phyloP scores from a whole-genome alignment of 1,140 invertebrate species.

The Drusus annulatus region DNA sequence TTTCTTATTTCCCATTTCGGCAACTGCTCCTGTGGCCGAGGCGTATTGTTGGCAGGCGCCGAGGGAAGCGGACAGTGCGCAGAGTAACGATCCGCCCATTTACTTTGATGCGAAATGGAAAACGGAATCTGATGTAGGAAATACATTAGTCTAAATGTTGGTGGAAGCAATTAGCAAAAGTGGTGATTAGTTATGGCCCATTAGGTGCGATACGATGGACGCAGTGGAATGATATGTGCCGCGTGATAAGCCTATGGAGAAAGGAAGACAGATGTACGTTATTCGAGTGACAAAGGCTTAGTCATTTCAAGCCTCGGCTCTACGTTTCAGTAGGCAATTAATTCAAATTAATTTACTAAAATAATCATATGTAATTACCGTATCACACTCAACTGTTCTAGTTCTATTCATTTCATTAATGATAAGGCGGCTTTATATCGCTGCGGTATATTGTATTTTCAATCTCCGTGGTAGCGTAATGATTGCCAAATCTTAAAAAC shows the following conservation, averaged over 20 bases:
- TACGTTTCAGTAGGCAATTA: too few relatives aligned
- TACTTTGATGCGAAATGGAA: slow-evolving; percentile 39
- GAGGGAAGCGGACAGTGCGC: slow-evolving; percentile 1
- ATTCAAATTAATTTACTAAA: too few relatives aligned
- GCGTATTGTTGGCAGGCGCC: slow-evolving; percentile 25
- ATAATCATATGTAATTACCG: too few relatives aligned
- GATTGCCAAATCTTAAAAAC: too few relatives aligned
- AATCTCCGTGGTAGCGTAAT: too few relatives aligned
- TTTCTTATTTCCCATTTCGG: slow-evolving; percentile 32
- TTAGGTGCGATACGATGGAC: slow-evolving; percentile 50
- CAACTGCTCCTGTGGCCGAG: neutral
- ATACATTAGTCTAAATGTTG: slow-evolving; percentile 52
- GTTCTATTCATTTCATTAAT: too few relatives aligned
- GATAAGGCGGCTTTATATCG: too few relatives aligned
- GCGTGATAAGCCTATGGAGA: neutral
- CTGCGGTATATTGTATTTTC: too few relatives aligned
- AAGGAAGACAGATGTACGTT: neutral
- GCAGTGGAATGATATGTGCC: slow-evolving; percentile 34
- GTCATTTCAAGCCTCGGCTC: too few relatives aligned
- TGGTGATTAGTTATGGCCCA: slow-evolving; percentile 56
- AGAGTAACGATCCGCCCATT: slow-evolving; percentile 46
- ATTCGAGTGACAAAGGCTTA: slow-evolving; percentile 17
- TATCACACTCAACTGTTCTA: too few relatives aligned
- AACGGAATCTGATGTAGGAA: slow-evolving; percentile 40
- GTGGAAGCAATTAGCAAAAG: slow-evolving; percentile 55